A percentile compares a stretch with the other conserved stretches of the same genome.
These are phyloP conservation scores for Planiliza haematocheilus DNA, from an alignment of 2,113 vertebrate species.

Conservation along the genomic window DNA sequence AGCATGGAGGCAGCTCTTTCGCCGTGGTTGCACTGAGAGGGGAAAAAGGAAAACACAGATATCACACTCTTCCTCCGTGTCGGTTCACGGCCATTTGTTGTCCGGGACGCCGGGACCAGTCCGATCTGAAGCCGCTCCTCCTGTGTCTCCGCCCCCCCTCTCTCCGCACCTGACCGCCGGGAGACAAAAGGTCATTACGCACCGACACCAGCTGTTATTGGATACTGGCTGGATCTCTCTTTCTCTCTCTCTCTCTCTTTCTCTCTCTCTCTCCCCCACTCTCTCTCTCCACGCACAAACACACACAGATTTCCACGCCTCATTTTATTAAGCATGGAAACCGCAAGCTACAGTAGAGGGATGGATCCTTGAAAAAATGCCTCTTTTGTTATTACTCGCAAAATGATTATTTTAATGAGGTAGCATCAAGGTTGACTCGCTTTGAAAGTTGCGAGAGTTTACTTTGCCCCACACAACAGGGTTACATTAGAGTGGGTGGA, in stretches of 20 bases:
- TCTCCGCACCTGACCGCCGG: conserved; percentile 68
- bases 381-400: too few relatives aligned
- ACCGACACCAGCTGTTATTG: conserved; percentile 53
- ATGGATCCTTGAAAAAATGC: too few relatives aligned
- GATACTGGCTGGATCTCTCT: conserved; percentile 6
- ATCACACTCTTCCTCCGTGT: conserved; percentile 37
- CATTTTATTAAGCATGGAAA: background rate
- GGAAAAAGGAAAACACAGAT: conserved; percentile 22
- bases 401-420: too few relatives aligned
- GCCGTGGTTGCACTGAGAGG: background rate
- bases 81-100: conserved; percentile 67
- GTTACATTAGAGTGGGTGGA: too few relatives aligned
- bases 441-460: too few relatives aligned
- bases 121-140: conserved; percentile 53
- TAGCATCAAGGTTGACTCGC: too few relatives aligned
- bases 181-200: conserved; percentile 76
- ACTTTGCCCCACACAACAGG: too few relatives aligned
- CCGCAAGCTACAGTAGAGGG: too few relatives aligned
- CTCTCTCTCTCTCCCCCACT: conserved; percentile 10
- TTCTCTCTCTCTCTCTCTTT: conserved; percentile 7
- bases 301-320: conserved; percentile 22
- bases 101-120: conserved; percentile 59
- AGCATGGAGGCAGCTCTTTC: conserved; percentile 24
- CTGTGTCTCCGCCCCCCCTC: conserved; percentile 65
- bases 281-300: conserved; percentile 5